Evolutionary conservation across 2,113 vertebrate species (phyloP), one percentile per base, ranked within the genome.

Genomic region (Boleophthalmus pectinirostris): DNA sequence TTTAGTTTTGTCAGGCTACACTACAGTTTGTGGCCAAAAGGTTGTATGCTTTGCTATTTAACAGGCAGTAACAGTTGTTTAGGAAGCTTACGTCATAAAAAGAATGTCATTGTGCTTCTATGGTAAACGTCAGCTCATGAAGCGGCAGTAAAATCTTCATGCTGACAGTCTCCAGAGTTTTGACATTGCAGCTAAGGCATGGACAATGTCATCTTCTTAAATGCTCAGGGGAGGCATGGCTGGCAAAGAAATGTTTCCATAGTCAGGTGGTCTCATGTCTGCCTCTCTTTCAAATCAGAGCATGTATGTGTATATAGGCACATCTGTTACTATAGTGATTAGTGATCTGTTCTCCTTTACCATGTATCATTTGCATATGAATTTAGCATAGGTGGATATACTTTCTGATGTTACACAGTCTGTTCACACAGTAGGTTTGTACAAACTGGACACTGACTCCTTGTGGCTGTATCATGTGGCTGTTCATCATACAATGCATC

Each of bases 11-110:
- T 57, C 74, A 74, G 2, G 6, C 23, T 24, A 20, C 57, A 68
- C 21, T 33, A 15, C 58, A 9, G 15, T 25, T 38, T 43, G 38
- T 43, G 7, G 10, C 38, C 0, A 9, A n/a, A 21, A 45, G 3
- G 21, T 25, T 58, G 56, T 58, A 25, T 15, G 25, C 23, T 25
- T 58, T 25, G 23, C 23, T 4, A 15, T 58, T 58, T 54, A 54
- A 25, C 56, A 58, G 56, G 23, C 56, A 58, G 56, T 58, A 63
- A 63, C 25, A 63, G 60, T 24, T n/a, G 43, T 72, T 69, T 73
- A 77, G 47, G 23, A 64, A 35, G 33, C 9, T 29, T 16, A 61
- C 58, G n/a, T 38, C 61, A 43, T 64, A 43, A 64, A 64, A 64
- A 43, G 33, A 20, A 21, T 64, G 61, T 38, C 61, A n/a, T 64